Evolutionary conservation across 2,113 vertebrate species (phyloP).

Genomic region (human (Homo sapiens)): GRCh38 chr7:25463001-25463500

Average conservation of each 20-base stretch:
- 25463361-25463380: constrained; percentile 74
- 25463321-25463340: constrained; percentile 73
- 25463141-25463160: not conserved
- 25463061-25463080: not conserved
- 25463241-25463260: constrained; percentile 33
- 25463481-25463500: not conserved
- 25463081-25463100: not conserved
- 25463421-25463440: constrained; percentile 34
- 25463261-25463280: constrained; percentile 41
- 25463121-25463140: not conserved
- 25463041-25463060: not conserved
- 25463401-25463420: constrained; percentile 48
- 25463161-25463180: not conserved
- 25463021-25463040: not conserved
- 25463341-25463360: constrained; percentile 75
- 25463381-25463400: constrained; percentile 73
- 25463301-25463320: constrained; percentile 70
- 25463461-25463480: not conserved
- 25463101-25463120: not conserved
- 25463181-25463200: not conserved
- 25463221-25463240: not conserved
- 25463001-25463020: not conserved
- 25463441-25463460: constrained; percentile 30
- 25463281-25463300: constrained; percentile 33
- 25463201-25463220: not conserved